Evolutionary conservation across 37 sponge, comb jelly and placozoan species (phyloP), one percentile per base, ranked within the genome.

Genomic region (Ephydatia muelleri): DNA sequence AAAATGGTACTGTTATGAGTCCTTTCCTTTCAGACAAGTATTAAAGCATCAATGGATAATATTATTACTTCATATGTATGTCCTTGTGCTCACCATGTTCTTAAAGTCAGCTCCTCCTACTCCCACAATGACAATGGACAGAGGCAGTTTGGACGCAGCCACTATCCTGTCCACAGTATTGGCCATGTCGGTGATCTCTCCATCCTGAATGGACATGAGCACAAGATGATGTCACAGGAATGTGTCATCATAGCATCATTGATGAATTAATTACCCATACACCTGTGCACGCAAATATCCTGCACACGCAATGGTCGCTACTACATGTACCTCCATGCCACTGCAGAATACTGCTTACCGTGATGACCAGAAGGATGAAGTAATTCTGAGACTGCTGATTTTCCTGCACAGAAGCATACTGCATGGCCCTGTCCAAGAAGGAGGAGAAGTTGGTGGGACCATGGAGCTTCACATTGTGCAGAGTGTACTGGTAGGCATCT

Each of bases 91-190:
- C 75, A 94, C 95, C 96, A 96, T 96, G 43, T 93, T 89, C 27
- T 85, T 83, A 87, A 96, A 96, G 87, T 96, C 94, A 27, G 96
- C 96, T 34, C 76, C 82, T 29, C 96, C 96, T 33, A 96, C 89
- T 68, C 96, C 96, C 25, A 96, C 96, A 73, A 96, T 93, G 34
- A 96, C 94, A 67, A 96, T 91, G 26, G 96, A 96, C 37, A 96
- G 91, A n/a, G 96, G 94, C 0, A 91, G 90, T 35, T 81, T 77
- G 57, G 94, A 93, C 25, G 94, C 97, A 38, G 66, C 80, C 57
- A 96, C 96, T 65, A 96, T 93, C 36, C 90, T 68, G 76, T 96
- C 94, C 32, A 91, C 79, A 26, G 96, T 96, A 3, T 77, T 36
- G 3, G 71, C 66, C 94, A 93, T 96, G 77, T 96, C 96, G n/a